phyloP scores from a whole-genome alignment of 2,888 invertebrate species.

The Idaea biselata region DNA sequence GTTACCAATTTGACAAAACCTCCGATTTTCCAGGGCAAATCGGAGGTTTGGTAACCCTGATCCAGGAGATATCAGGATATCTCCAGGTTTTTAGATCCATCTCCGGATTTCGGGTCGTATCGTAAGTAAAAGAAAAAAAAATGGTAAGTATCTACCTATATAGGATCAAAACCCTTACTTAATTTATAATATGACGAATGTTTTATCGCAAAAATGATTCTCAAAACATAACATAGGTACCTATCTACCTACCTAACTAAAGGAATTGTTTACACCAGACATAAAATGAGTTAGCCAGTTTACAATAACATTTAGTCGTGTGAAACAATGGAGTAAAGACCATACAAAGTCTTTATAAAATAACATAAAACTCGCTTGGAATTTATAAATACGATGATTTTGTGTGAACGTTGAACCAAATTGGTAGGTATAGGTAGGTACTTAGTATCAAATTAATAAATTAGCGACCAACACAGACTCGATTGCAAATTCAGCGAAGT shows the following conservation, averaged over 20 bases:
- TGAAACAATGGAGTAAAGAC: slow-evolving; percentile 40
- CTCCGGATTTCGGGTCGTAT: too few species aligned
- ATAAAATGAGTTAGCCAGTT: slow-evolving; percentile 23
- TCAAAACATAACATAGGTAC: slow-evolving; percentile 8
- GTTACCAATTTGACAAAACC: too few species aligned
- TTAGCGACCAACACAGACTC: background rate
- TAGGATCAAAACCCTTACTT: background rate
- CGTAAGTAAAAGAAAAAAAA: too few species aligned
- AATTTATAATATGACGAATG: background rate
- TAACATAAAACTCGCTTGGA: slow-evolving; percentile 2
- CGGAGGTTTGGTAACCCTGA: too few species aligned
- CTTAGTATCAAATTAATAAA: background rate
- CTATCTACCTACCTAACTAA: background rate
- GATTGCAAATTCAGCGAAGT: background rate
- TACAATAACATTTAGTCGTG: slow-evolving; percentile 28
- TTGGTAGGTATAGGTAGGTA: background rate
- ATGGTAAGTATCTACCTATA: too few species aligned
- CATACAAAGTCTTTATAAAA: slow-evolving; percentile 34
- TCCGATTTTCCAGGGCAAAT: too few species aligned
- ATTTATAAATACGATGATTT: slow-evolving; percentile 1
- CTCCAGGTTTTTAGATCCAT: too few species aligned
- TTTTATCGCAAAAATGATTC: slow-evolving; percentile 7
- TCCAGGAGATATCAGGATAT: too few species aligned
- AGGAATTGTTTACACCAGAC: slow-evolving; percentile 13
- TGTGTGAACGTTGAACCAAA: background rate